phyloP scores from a whole-genome alignment of 2,797 vertebrate species.

The Neomorphus geoffroyi region DNA sequence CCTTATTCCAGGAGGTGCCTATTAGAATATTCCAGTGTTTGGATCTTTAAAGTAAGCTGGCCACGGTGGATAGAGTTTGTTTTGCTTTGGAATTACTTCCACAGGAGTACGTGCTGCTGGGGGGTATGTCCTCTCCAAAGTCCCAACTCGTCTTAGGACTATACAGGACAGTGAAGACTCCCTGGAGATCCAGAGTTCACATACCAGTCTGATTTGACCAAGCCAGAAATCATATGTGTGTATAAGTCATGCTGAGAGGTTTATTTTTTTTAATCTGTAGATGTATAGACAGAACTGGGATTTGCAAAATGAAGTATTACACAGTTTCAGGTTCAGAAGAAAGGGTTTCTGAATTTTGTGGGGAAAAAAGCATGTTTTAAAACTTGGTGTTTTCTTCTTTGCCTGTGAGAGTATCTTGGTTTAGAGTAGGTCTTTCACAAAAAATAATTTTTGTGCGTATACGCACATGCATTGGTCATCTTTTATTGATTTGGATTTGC shows the following conservation, averaged over 20 bases:
- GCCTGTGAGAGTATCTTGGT: neutral
- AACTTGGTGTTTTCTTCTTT: neutral
- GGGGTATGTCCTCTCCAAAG: neutral
- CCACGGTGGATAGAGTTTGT: neutral
- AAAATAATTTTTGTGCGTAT: neutral
- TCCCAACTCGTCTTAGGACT: neutral
- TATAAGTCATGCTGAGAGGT: neutral
- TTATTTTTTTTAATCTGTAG: neutral
- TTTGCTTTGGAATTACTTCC: neutral
- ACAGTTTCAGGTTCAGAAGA: neutral
- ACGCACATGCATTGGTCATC: accelerated
- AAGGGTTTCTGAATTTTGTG: neutral
- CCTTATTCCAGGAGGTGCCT: neutral
- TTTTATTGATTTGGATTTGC: neutral
- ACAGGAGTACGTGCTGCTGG: neutral
- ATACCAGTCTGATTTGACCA: neutral
- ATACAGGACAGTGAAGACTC: neutral
- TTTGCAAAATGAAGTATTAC: neutral
- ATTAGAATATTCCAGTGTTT: neutral
- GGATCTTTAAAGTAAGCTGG: neutral
- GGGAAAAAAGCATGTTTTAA: neutral
- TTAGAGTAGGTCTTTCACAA: neutral
- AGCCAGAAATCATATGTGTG: neutral
- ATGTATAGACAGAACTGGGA: neutral
- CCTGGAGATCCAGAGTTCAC: neutral